Percentiles rank a stretch among this genome's conserved stretches.
Conservation (phyloP, 2,797 vertebrate genomes). For the Sciurus vulgaris region DNA sequence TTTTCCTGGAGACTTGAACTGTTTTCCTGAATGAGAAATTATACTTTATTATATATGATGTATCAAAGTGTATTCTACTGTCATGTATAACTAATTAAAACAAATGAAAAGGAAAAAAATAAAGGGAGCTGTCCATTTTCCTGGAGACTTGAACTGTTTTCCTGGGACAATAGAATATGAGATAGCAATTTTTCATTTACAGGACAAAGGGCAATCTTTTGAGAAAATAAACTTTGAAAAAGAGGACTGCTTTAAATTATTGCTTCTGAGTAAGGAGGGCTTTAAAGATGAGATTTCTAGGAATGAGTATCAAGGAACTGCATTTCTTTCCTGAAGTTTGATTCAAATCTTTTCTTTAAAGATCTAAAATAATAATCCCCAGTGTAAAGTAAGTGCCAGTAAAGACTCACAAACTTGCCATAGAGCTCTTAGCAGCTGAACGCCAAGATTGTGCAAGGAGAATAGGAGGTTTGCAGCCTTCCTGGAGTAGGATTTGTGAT, state of each 20-base stretch:
- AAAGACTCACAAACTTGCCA: background rate
- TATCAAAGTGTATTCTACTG: too few species aligned
- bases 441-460: background rate
- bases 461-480: background rate
- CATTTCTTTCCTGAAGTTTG: background rate
- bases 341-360: constrained; percentile 4
- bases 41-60: too few species aligned
- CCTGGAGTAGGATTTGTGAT: background rate
- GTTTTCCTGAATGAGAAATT: background rate
- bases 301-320: background rate
- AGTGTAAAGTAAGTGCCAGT: background rate
- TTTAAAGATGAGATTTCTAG: background rate
- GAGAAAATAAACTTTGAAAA: background rate
- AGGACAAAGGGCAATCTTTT: background rate
- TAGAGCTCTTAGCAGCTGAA: background rate
- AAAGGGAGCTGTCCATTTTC: background rate
- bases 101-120: too few species aligned
- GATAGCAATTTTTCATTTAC: background rate
- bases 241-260: background rate
- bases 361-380: background rate
- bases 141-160: background rate
- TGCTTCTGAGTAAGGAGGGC: background rate
- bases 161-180: background rate
- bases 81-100: too few species aligned
- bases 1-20: background rate